Evolutionary conservation across 2,113 vertebrate genomes (phyloP), one percentile per base, ranked within the genome.

Genomic region (Melanostigma gelatinosum): DNA sequence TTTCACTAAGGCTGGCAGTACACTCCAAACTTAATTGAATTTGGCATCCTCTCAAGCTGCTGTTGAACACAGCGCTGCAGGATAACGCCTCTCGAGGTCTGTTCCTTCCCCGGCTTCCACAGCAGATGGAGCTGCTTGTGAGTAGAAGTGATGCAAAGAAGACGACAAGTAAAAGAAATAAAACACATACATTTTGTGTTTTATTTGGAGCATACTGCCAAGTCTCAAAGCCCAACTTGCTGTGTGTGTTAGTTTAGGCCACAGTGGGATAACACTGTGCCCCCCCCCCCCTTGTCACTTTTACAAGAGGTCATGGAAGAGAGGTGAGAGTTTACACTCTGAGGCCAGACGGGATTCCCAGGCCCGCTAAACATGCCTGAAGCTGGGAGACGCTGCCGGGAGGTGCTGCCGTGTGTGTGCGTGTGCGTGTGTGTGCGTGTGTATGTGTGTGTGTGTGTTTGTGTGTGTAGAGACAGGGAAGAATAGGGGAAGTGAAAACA

Each of bases 241-340:
- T 78, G 44, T 85, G 64, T 79, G 64, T 77, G 57, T 73, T 69
- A 48, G 50, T 72, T 75, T 42, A 73, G 48, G 18, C 24, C 2
- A 71, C 32, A 60, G 74, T 67, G 71, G 58, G 64, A 69, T 6
- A 34, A 20, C 61, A 8, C 60, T 7, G 8, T 11, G 3, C 48
- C 18, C 48, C 40, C n/a, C 4, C 38, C 66, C 15, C 24, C 50
- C 29, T n/a, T 72, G 3, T 55, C 40, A 68, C 52, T 40, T 27
- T 75, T 73, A 83, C 78, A 73, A 88, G 83, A 83, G 88, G 92
- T 92, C 77, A 20, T 22, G 68, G 70, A 57, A 74, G 77, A 75
- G 76, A 87, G 75, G 83, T 86, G 85, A 85, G 78, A 80, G 88
- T 92, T 92, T 91, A 77, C 89, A 83, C 1, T 77, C 61, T 52